These are phyloP conservation scores for Neodon shergylaensis DNA, from an alignment of 2,113 vertebrate genomes.

Conservation along the genomic window DNA sequence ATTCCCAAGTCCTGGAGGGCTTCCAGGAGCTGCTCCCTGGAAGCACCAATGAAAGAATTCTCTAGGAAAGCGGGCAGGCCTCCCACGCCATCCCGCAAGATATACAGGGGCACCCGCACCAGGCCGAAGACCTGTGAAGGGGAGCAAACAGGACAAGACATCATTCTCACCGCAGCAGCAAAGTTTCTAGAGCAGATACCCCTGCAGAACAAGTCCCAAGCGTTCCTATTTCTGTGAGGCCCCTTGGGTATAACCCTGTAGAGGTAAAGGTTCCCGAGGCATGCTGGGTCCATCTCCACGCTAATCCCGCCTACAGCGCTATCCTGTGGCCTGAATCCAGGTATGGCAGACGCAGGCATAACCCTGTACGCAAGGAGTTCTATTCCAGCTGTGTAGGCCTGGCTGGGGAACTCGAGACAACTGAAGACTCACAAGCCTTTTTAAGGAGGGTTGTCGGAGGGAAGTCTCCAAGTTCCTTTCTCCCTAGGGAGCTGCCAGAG, in stretches of 20 bases:
- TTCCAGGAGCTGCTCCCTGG: slow-evolving; percentile 88
- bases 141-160: neutral
- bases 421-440: neutral
- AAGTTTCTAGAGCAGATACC: neutral
- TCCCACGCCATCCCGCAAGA: slow-evolving; percentile 82
- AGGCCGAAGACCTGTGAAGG: slow-evolving; percentile 90
- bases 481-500: neutral
- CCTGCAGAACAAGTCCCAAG: no score
- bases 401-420: neutral
- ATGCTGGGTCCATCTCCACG: neutral
- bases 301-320: neutral
- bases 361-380: neutral
- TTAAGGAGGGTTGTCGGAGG: neutral
- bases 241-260: neutral
- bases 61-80: slow-evolving; percentile 91
- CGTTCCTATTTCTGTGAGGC: neutral
- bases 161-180: neutral
- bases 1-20: slow-evolving; percentile 83
- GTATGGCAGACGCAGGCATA: no score
- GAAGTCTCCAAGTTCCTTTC: neutral
- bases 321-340: neutral
- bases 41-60: slow-evolving; percentile 89
- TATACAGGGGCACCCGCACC: slow-evolving; percentile 91
- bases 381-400: neutral
- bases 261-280: no score